Percentiles rank a stretch among this genome's conserved stretches.
phyloP scores from a whole-genome alignment of 1,140 invertebrate genomes.

The Papilio machaon region DNA sequence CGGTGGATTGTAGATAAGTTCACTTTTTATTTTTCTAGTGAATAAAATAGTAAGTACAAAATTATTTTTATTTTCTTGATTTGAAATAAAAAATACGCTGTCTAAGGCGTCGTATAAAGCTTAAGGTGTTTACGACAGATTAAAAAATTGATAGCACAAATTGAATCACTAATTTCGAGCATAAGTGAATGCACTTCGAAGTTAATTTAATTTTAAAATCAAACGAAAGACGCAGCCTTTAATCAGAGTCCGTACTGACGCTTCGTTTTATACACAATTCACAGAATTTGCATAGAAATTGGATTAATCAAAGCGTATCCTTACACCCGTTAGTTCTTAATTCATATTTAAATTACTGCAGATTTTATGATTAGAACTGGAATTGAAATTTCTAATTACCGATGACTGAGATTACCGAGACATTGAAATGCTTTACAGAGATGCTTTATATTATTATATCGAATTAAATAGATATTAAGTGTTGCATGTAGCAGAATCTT shows the following conservation, averaged over 20 bases:
- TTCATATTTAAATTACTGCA: constrained; percentile 39
- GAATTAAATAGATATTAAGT: too few species aligned
- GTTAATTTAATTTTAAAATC: constrained; percentile 18
- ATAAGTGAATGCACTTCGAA: constrained; percentile 18
- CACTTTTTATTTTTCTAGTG: too few species aligned
- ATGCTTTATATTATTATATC: too few species aligned
- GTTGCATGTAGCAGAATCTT: too few species aligned
- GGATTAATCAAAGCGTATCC: constrained; percentile 33
- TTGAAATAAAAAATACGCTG: too few species aligned
- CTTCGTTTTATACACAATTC: constrained; percentile 34
- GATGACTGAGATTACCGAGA: background rate
- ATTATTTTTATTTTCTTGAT: too few species aligned
- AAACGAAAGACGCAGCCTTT: constrained; percentile 29
- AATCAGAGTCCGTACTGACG: constrained; percentile 26
- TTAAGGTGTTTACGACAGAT: background rate
- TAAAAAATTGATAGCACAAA: background rate
- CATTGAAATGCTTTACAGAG: background rate
- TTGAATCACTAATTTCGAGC: background rate
- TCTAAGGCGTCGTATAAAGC: background rate
- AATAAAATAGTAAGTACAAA: too few species aligned
- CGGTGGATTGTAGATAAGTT: too few species aligned
- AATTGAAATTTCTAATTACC: constrained; percentile 27
- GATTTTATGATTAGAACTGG: constrained; percentile 23
- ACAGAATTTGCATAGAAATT: constrained; percentile 39
- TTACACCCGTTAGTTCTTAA: constrained; percentile 26